A percentile compares a stretch with the other conserved stretches of the same genome.
Evolutionary conservation across 2,113 vertebrate genomes (phyloP).

Genomic region (Atherinomorus stipes): DNA sequence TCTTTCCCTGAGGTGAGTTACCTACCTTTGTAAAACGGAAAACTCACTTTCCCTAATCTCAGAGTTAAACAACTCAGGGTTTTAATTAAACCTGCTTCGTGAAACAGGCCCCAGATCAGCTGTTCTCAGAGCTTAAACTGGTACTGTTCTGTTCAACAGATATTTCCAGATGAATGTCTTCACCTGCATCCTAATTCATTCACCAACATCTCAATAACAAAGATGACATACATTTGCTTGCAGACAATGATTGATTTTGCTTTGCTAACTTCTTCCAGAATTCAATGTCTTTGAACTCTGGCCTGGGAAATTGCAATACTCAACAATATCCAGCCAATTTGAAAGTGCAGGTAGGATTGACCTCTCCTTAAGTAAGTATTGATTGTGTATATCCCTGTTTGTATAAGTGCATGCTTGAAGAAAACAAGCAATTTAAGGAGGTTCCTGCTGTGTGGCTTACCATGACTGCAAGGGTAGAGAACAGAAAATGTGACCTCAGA

Average conservation of each 20-base stretch:
- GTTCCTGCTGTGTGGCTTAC: not conserved
- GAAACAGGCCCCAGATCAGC: slow-evolving; percentile 1
- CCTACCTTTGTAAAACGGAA: too few species aligned
- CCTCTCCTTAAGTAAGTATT: slow-evolving; percentile 58
- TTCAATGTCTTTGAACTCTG: slow-evolving; percentile 41
- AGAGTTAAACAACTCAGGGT: too few species aligned
- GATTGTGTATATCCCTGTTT: slow-evolving; percentile 68
- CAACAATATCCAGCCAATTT: slow-evolving; percentile 30
- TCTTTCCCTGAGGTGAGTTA: too few species aligned
- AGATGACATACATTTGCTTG: slow-evolving; percentile 7
- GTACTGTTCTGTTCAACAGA: slow-evolving; percentile 11
- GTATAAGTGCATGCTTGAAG: slow-evolving; percentile 44
- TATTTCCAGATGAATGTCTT: slow-evolving; percentile 16
- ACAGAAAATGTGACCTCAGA: not conserved
- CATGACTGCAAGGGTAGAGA: slow-evolving; percentile 11
- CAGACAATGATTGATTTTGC: slow-evolving; percentile 19
- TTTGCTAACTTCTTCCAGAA: slow-evolving; percentile 14
- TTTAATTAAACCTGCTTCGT: too few species aligned
- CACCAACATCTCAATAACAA: not conserved
- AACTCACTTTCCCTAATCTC: too few species aligned
- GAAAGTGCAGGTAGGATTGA: slow-evolving; percentile 47
- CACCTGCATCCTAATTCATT: not conserved
- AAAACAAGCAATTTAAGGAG: slow-evolving; percentile 8
- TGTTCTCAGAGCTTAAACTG: not conserved
- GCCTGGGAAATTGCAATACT: slow-evolving; percentile 29